Percentiles rank a stretch among this genome's conserved stretches.
Conservation (phyloP, 2,113 vertebrate species). For the Formicarius rufipectus region DNA sequence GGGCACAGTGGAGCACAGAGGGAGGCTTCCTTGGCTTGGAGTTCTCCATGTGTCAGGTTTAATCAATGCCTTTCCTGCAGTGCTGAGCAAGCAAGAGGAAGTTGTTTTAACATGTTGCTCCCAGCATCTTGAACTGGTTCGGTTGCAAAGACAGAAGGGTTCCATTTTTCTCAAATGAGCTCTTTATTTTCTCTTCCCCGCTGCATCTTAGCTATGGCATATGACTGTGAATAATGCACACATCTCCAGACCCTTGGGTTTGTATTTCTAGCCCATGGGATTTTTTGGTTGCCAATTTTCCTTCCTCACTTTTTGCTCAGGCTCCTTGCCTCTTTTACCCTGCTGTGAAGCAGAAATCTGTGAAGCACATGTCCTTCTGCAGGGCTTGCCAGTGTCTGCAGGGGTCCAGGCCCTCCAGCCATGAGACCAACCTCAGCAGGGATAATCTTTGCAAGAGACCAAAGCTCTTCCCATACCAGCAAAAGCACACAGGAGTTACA, state of each 20-base stretch:
- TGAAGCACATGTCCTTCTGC: conserved; percentile 40
- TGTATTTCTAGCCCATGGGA: background rate
- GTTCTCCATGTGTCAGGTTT: rapidly evolving
- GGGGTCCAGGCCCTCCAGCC: background rate
- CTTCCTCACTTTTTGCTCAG: background rate
- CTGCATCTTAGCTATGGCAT: background rate
- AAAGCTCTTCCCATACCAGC: conserved; percentile 51
- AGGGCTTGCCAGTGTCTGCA: background rate
- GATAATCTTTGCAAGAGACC: conserved; percentile 55
- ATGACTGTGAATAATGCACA: conserved; percentile 19
- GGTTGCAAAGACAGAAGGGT: background rate
- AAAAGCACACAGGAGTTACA: background rate
- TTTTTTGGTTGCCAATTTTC: conserved; percentile 13
- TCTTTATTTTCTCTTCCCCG: background rate
- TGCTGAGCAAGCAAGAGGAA: background rate
- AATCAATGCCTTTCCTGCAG: background rate
- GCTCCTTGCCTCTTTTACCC: conserved; percentile 4
- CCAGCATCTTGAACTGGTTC: background rate
- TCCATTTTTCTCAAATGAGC: background rate
- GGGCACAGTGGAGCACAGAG: rapidly evolving
- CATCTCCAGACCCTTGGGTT: background rate
- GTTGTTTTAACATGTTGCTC: background rate
- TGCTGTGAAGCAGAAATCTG: conserved; percentile 22
- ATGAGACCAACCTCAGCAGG: background rate
- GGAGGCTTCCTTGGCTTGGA: background rate